Base-by-base conservation (phyloP, 2,888 invertebrate genomes). In the Hypolimnas misippus region DNA sequence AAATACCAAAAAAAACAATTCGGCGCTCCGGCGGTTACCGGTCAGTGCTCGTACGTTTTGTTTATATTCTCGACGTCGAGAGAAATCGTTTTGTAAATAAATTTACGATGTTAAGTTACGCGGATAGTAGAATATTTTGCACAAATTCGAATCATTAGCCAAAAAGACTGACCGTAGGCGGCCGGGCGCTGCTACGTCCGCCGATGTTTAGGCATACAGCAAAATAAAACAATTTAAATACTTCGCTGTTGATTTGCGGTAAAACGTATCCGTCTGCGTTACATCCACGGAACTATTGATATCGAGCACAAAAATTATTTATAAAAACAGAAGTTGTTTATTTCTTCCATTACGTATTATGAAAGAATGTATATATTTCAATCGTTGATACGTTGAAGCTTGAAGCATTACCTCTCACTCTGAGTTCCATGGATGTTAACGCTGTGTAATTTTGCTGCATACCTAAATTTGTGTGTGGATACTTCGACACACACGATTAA, bases 81-180 rank as follows among this genome's bases (percentile, higher is more conserved):
- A 79, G 70, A 62, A 63, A 76, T 73, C 73, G 79, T 85, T 87
- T 84, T 91, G 91, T 91, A 91, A 87, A 91, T 90, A 91, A 83
- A 86, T 84, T 72, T 82, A 83, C 82, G 78, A 77, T 81, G 78
- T 89, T 91, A 87, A 87, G 87, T 89, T 89, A 84, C 81, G 88
- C 87, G 86, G 82, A 81, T 86, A 82, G 85, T 89, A 86, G 83
- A 83, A 89, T 89, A 89, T 89, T 91, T 92, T 92, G 92, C 92
- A 92, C 92, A 92, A 92, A 92, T 88, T 90, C 83, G 84, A 85
- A 89, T 83, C 76, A 75, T 89, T 90, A 89, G 86, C 89, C 79
- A 85, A 89, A 87, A 90, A 90, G 91, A 90, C 92, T 92, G 92
- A 92, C 92, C 89, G 89, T 87, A 87, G 85, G 87, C 83, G 84